phyloP scores from a whole-genome alignment of 2,888 invertebrate species.

The Caenorhabditis sulstoni region DNA sequence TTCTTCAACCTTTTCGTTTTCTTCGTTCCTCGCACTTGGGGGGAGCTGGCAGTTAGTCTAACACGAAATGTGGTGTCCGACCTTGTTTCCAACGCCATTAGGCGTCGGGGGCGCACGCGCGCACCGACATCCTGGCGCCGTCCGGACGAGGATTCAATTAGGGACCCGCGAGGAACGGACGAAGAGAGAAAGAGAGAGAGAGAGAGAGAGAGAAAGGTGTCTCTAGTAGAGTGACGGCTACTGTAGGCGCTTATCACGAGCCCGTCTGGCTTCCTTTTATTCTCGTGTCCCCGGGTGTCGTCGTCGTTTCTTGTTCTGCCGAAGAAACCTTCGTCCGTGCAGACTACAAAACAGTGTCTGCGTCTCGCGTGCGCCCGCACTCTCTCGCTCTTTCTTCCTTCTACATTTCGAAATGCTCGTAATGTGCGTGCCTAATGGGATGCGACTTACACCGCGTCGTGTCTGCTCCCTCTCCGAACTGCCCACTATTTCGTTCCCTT shows the following conservation, averaged over 20 bases:
- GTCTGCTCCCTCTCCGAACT: conserved; percentile 14
- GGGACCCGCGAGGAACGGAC: no score
- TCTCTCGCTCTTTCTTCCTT: conserved; percentile 19
- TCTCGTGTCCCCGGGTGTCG: conserved; percentile 2
- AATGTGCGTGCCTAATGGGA: conserved; percentile 64
- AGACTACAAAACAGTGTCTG: conserved; percentile 48
- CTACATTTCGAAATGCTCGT: conserved; percentile 63
- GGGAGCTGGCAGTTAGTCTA: conserved; percentile 6
- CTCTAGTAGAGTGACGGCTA: no score
- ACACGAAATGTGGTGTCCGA: conserved; percentile 39
- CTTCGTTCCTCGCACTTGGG: not conserved
- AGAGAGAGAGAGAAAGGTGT: no score
- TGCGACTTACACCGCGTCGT: conserved; percentile 46
- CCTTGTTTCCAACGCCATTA: conserved; percentile 57
- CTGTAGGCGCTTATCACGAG: no score
- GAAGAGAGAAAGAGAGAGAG: no score
- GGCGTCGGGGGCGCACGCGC: conserved; percentile 15
- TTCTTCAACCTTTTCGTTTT: no score
- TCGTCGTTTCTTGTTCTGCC: conserved; percentile 1
- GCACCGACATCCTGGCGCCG: conserved; percentile 48
- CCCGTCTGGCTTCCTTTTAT: no score
- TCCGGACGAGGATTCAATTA: conserved; percentile 25
- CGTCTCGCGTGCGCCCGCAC: conserved; percentile 14
- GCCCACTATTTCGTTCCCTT: conserved; percentile 18
- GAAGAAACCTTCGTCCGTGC: not conserved